Evolutionary conservation across 2,113 vertebrate genomes (phyloP).

Genomic region (Vicugna pacos): DNA sequence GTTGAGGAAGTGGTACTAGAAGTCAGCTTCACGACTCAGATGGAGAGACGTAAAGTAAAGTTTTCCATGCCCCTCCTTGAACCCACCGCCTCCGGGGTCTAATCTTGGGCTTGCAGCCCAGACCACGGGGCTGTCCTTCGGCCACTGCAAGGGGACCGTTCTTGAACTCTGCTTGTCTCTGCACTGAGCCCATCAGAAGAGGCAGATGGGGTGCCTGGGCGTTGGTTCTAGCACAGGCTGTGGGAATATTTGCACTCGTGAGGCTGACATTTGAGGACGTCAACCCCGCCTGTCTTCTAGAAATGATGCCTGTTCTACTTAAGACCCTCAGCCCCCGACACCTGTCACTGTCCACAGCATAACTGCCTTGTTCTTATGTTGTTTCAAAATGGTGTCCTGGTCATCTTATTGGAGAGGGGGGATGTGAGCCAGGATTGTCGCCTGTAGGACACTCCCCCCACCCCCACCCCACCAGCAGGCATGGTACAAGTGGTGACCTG

Average conservation of each 20-base stretch:
- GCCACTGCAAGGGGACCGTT: accelerated
- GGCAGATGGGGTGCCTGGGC: neutral
- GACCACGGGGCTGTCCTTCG: accelerated
- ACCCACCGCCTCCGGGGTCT: neutral
- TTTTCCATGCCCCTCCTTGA: neutral
- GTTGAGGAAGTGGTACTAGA: neutral
- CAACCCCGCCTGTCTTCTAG: neutral
- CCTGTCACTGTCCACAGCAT: neutral
- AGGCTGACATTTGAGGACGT: no score
- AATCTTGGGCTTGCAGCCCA: accelerated
- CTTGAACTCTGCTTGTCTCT: no score
- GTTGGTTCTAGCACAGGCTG: accelerated
- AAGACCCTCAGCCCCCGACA: neutral
- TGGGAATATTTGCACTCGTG: neutral
- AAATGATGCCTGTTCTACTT: neutral
- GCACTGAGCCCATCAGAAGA: accelerated
- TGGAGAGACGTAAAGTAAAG: neutral
- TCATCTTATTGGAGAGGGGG: no score
- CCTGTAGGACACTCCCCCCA: accelerated
- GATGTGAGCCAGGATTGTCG: accelerated
- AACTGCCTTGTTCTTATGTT: neutral
- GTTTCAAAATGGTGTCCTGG: neutral
- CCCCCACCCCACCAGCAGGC: neutral
- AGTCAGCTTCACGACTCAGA: neutral
- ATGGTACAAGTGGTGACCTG: accelerated